Conservation (phyloP, 1,140 invertebrate species). For the Plodia interpunctella region DNA sequence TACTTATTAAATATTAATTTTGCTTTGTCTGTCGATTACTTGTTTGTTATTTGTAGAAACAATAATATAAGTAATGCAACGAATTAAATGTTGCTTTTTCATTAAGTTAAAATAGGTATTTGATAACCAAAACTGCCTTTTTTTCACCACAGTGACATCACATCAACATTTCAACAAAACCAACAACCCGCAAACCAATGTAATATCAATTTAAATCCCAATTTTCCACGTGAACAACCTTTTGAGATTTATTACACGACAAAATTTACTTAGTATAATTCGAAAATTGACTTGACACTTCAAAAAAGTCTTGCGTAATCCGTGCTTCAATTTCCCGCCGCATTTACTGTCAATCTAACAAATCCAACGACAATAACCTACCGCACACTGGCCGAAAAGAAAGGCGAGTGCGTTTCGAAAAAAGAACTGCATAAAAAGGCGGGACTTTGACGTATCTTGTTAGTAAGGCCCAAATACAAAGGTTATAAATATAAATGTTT, state of each 20-base stretch:
- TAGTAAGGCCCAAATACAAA: constrained; percentile 2
- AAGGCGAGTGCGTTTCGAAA: neutral
- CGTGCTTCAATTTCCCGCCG: neutral
- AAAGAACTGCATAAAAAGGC: neutral
- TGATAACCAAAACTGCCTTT: too few relatives aligned
- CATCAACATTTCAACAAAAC: neutral
- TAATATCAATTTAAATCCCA: neutral
- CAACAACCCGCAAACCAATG: neutral
- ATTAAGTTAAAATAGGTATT: too few relatives aligned
- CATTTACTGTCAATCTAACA: constrained; percentile 4
- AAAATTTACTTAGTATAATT: constrained; percentile 7
- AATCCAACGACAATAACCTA: constrained; percentile 5
- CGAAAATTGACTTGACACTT: neutral
- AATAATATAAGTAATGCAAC: too few relatives aligned
- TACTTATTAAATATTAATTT: too few relatives aligned
- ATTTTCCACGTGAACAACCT: neutral
- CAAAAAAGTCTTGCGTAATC: neutral
- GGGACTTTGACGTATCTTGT: constrained; percentile 5
- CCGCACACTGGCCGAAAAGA: constrained; percentile 5
- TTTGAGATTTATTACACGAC: neutral
- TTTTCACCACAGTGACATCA: too few relatives aligned
- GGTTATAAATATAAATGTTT: constrained; percentile 7
- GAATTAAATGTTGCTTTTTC: too few relatives aligned
- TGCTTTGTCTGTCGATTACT: too few relatives aligned
- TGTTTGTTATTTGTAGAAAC: too few relatives aligned